A percentile compares a stretch with the other conserved stretches of the same genome.
Evolutionary conservation across 2,888 invertebrate species (phyloP).

Genomic region (Dolomedes plantarius): DNA sequence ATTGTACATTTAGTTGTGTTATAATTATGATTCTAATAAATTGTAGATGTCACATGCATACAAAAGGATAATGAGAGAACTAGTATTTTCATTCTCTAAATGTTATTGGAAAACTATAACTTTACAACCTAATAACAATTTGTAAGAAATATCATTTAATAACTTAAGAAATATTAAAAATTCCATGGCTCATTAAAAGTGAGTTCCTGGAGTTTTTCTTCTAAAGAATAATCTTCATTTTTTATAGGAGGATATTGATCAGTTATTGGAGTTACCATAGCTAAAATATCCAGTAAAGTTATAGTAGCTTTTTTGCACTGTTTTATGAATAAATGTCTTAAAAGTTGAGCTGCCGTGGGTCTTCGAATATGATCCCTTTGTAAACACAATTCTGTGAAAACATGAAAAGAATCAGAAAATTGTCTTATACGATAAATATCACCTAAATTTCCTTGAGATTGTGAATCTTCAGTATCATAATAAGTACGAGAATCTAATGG

Average conservation of each 20-base stretch:
- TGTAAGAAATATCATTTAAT: too few species aligned
- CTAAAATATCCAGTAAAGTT: slow-evolving; percentile 59
- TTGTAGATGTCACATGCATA: too few species aligned
- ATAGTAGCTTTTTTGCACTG: slow-evolving; percentile 72
- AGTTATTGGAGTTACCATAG: slow-evolving; percentile 61
- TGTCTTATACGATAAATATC: slow-evolving; percentile 77
- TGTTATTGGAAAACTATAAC: too few species aligned
- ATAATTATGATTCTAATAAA: too few species aligned
- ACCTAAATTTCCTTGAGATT: slow-evolving; percentile 65
- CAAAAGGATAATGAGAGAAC: too few species aligned
- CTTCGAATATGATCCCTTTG: slow-evolving; percentile 82
- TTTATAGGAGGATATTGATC: slow-evolving; percentile 45
- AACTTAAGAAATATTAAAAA: slow-evolving; percentile 37
- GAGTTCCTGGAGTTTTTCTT: slow-evolving; percentile 54
- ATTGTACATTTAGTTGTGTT: too few species aligned
- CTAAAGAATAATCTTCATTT: slow-evolving; percentile 31
- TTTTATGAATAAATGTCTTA: slow-evolving; percentile 87
- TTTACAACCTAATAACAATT: too few species aligned
- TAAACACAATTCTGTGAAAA: slow-evolving; percentile 85
- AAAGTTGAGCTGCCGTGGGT: slow-evolving; percentile 83
- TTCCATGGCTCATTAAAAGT: slow-evolving; percentile 57
- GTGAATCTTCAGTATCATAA: slow-evolving; percentile 72
- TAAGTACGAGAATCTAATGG: slow-evolving; percentile 75
- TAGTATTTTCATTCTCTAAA: too few species aligned
- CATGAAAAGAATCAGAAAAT: slow-evolving; percentile 87